A percentile compares a stretch with the other conserved stretches of the same genome.
These are phyloP conservation scores for Arctopsyche grandis DNA, from an alignment of 1,140 invertebrate genomes.

Conservation along the genomic window DNA sequence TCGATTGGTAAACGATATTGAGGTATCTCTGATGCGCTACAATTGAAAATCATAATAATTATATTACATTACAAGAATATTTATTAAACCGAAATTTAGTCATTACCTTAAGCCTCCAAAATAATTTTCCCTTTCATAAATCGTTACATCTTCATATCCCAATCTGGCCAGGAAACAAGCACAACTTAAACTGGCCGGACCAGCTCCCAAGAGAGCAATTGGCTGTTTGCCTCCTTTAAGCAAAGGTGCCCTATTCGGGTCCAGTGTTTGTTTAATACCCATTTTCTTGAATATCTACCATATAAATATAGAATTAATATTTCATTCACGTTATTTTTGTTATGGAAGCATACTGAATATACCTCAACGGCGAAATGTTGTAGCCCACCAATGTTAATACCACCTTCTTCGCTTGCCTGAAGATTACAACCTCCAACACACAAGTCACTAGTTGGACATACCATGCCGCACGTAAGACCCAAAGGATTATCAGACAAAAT, in stretches of 20 bases:
- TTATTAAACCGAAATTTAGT: neutral
- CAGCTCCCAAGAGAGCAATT: conserved; percentile 93
- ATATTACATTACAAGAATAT: neutral
- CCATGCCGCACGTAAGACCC: conserved; percentile 98
- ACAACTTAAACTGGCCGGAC: conserved; percentile 96
- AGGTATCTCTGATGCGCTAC: conserved; percentile 93
- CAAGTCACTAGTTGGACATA: conserved; percentile 97
- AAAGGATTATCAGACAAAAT: conserved; percentile 98
- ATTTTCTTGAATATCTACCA: conserved; percentile 90
- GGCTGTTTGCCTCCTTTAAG: conserved; percentile 73
- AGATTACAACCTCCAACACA: conserved; percentile 98
- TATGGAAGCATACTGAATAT: conserved; percentile 53
- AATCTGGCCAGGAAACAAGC: conserved; percentile 94
- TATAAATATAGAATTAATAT: too few species aligned
- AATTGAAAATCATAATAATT: conserved; percentile 45
- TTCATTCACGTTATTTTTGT: too few species aligned
- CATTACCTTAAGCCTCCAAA: conserved; percentile 89
- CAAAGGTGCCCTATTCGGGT: conserved; percentile 72
- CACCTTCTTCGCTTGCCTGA: conserved; percentile 93
- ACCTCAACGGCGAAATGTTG: conserved; percentile 98
- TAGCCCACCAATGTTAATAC: conserved; percentile 98
- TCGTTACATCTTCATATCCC: conserved; percentile 90
- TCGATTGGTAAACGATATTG: conserved; percentile 94
- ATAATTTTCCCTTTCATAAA: conserved; percentile 91
- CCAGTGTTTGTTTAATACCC: conserved; percentile 86